Evolutionary conservation across 64 coral and sea anemone genomes (phyloP).

Genomic region (Montipora capricornis): DNA sequence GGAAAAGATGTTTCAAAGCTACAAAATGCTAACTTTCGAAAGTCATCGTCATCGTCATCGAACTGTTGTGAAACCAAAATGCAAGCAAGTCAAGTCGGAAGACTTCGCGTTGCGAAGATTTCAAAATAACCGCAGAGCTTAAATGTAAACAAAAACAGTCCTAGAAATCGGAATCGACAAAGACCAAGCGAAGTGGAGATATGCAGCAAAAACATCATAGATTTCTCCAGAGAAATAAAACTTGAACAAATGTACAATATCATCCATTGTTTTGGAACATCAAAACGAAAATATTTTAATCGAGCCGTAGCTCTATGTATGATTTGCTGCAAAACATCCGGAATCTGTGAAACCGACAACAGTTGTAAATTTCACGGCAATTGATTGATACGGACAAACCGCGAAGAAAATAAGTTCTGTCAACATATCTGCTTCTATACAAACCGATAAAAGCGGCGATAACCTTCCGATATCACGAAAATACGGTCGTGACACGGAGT

Average conservation of each 20-base stretch:
- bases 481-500: constrained; percentile 41
- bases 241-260: background rate
- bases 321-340: background rate
- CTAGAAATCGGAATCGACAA: background rate
- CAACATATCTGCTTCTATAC: constrained; percentile 2
- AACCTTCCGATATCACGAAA: constrained; percentile 30
- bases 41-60: background rate
- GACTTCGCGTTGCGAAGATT: background rate
- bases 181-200: background rate
- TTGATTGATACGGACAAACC: background rate
- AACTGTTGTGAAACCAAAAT: background rate
- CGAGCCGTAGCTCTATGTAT: background rate
- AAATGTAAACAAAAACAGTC: constrained; percentile 55
- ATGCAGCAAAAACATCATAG: background rate
- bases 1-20: background rate
- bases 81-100: background rate
- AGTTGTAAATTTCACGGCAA: constrained; percentile 22
- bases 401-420: background rate
- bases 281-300: constrained; percentile 15
- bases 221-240: background rate
- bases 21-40: background rate
- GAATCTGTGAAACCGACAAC: constrained; percentile 13
- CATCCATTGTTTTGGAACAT: background rate
- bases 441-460: constrained; percentile 1
- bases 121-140: constrained; percentile 29